Evolutionary conservation across 2,113 vertebrate genomes (phyloP).

Genomic region (Rhynchopsitta pachyrhyncha): DNA sequence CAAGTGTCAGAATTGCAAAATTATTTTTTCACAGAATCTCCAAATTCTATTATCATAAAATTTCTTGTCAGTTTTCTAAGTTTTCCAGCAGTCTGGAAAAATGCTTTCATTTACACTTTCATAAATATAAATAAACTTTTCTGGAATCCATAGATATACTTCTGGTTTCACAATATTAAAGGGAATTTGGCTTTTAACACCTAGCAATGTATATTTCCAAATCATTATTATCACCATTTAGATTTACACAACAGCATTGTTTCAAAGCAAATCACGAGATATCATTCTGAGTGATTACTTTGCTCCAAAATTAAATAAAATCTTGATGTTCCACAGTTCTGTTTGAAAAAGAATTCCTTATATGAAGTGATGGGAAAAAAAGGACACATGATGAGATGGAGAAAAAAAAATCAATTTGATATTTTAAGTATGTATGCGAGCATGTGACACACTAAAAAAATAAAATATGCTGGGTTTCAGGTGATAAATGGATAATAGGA

Average conservation of each 20-base stretch:
- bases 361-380: background rate
- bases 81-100: background rate
- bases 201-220: background rate
- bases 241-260: background rate
- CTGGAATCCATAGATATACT: background rate
- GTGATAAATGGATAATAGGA: background rate
- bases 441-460: background rate
- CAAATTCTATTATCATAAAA: background rate
- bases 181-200: background rate
- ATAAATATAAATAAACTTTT: background rate
- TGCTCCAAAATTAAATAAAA: background rate
- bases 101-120: background rate
- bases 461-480: background rate
- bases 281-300: background rate
- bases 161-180: background rate
- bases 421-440: background rate
- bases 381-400: background rate
- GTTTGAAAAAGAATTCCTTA: background rate
- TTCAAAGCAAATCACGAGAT: background rate
- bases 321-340: background rate
- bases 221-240: background rate
- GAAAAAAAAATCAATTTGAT: fast-evolving
- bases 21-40: background rate
- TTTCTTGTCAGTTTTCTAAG: background rate
- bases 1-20: background rate